phyloP scores from a whole-genome alignment of 2,888 invertebrate genomes.

The Papilio gigon region DNA sequence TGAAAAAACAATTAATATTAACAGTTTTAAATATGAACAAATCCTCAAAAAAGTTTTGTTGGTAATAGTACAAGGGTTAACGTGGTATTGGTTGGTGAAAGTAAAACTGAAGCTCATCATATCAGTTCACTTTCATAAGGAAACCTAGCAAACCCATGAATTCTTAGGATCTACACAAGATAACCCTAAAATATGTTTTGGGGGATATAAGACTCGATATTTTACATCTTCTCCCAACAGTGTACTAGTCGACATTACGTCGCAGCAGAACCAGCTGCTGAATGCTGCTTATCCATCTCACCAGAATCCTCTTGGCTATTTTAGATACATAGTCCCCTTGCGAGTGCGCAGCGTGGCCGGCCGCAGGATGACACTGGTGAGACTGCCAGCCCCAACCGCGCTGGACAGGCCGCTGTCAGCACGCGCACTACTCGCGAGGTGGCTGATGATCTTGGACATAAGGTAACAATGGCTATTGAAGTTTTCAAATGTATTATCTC shows the following conservation, averaged over 20 bases:
- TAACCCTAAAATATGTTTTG: too few species aligned
- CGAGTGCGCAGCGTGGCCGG: conserved; percentile 63
- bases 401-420: conserved; percentile 65
- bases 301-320: conserved; percentile 45
- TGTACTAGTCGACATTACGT: too few species aligned
- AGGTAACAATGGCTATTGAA: conserved; percentile 55
- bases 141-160: neutral
- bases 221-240: too few species aligned
- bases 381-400: conserved; percentile 68
- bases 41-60: too few species aligned
- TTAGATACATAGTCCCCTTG: conserved; percentile 73
- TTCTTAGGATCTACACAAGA: too few species aligned
- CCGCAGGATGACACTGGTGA: conserved; percentile 66
- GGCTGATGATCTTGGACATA: conserved; percentile 77
- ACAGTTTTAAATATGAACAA: neutral
- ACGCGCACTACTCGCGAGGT: conserved; percentile 67
- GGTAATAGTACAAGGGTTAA: too few species aligned
- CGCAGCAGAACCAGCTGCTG: neutral
- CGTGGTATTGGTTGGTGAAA: too few species aligned
- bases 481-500: too few species aligned
- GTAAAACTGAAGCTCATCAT: neutral
- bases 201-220: too few species aligned
- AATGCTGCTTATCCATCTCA: neutral
- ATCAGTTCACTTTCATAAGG: neutral
- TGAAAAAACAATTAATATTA: too few species aligned